Evolutionary conservation across 1,140 invertebrate genomes (phyloP).

Genomic region (Penaeus vannamei): DNA sequence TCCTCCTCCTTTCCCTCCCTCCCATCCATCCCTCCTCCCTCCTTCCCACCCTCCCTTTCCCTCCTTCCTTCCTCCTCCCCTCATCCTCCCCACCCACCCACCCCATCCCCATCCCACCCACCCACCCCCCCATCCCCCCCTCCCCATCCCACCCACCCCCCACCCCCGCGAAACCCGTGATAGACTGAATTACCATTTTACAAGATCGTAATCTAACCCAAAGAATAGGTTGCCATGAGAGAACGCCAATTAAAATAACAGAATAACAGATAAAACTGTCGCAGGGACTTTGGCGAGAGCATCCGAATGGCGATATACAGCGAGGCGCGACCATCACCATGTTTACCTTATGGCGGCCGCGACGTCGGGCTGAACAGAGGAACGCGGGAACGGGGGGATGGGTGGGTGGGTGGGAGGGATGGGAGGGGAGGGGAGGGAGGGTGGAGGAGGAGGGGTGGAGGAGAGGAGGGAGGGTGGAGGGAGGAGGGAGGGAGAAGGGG

Average conservation of each 20-base stretch:
- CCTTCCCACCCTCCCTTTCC: too few relatives aligned
- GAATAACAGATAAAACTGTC: slow-evolving; percentile 49
- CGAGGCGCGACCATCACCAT: neutral
- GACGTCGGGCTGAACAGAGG: slow-evolving; percentile 22
- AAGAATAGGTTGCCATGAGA: slow-evolving; percentile 32
- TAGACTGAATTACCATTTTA: slow-evolving; percentile 40
- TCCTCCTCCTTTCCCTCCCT: too few relatives aligned
- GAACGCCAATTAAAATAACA: slow-evolving; percentile 44
- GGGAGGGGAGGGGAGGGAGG: neutral
- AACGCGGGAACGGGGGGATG: neutral
- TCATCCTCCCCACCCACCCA: too few relatives aligned
- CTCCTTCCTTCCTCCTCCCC: too few relatives aligned
- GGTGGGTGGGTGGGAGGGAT: neutral
- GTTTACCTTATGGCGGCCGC: slow-evolving; percentile 34
- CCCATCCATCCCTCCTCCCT: too few relatives aligned
- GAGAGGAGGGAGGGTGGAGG: neutral
- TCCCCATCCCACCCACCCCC: too few relatives aligned
- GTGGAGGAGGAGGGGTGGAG: neutral
- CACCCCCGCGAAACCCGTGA: neutral
- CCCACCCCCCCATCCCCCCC: neutral
- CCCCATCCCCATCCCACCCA: neutral
- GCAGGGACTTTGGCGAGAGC: slow-evolving; percentile 11
- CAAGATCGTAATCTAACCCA: slow-evolving; percentile 28
- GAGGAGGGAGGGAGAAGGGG: neutral
- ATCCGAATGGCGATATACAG: slow-evolving; percentile 34